Percentiles rank a stretch among this genome's conserved stretches.
Evolutionary conservation across 2,113 vertebrate genomes (phyloP).

Genomic region (Donacobius atricapilla): DNA sequence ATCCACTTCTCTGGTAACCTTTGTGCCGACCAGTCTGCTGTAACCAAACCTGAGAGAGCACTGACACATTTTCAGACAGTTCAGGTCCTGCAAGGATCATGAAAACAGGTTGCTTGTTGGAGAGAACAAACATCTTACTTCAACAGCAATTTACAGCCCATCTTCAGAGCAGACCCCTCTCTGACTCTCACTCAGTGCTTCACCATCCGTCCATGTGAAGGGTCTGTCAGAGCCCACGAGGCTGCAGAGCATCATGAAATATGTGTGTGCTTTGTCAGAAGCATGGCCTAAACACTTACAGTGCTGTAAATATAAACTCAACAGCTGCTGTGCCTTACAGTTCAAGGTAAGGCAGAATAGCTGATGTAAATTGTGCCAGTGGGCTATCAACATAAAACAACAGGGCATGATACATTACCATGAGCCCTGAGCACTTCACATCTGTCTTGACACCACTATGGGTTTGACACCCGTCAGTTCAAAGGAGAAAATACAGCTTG

Average conservation of each 20-base stretch:
- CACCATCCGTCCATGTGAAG: not conserved
- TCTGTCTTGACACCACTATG: constrained; percentile 54
- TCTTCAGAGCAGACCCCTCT: not conserved
- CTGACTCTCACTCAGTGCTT: not conserved
- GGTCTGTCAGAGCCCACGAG: not conserved
- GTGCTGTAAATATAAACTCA: constrained; percentile 54
- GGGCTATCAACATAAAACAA: constrained; percentile 59
- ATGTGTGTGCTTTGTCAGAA: constrained; percentile 43
- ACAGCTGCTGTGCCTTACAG: constrained; percentile 51
- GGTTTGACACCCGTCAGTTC: constrained; percentile 61
- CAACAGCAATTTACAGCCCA: not conserved
- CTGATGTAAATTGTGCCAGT: constrained; percentile 47
- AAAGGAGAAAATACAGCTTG: constrained; percentile 60
- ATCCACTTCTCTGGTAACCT: not conserved
- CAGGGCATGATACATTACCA: constrained; percentile 23
- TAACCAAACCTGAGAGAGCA: not conserved
- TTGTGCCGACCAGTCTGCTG: not conserved
- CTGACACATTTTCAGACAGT: not conserved
- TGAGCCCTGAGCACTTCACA: constrained; percentile 7
- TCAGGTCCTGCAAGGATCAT: not conserved
- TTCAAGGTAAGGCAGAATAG: constrained; percentile 65
- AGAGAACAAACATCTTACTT: not conserved
- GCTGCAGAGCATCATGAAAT: constrained; percentile 34
- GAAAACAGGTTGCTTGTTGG: not conserved
- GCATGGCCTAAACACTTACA: constrained; percentile 58